Base-by-base conservation (phyloP, 1,140 invertebrate species). In the Venustaconcha ellipsiformis region DNA sequence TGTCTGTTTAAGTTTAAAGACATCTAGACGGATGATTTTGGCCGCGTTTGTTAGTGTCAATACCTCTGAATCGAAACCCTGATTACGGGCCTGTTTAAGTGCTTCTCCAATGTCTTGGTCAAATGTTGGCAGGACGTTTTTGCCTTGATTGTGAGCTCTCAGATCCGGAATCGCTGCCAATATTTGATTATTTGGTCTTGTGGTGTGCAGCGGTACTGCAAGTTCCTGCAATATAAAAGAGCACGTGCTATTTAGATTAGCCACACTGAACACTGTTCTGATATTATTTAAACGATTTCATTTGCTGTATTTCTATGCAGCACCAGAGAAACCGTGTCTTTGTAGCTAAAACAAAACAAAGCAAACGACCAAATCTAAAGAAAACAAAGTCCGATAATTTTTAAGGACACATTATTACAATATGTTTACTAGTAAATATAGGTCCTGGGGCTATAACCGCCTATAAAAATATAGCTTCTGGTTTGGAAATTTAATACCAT, bases 171-270 rank as follows among this genome's bases (percentile, higher is more conserved):
- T n/a, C 15, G 64, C 64, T 15, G 64, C 1, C 26, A 66, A 26
- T n/a, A 66, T 18, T 15, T 30, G 23, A 66, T 66, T 26, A 15
- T 66, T 66, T 15, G 30, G 64, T 30, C 8, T 66, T 17, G 64
- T 66, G 15, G 17, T 66, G 64, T 66, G 64, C 15, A 66, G n/a
- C 5, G n/a, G 64, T 30, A 66, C 17, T 66, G 15, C 15, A 66
- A 6, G 26, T 30, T 30, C 2, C 4, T 30, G 26, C 26, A 30
- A 30, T 30, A 66, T n/a, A 26, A 30, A 66, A 1, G 30, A 23
- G 26, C 30, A 26, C 17, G 8, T 15, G 64, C 15, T 26, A 15
- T 18, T 18, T 26, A 66, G n/a, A 15, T 66, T 26, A 18, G 26
- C 17, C 17, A 18, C 23, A 30, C 26, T 30, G 26, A 30, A 30